Percentiles rank a stretch among this genome's conserved stretches.
Conservation (phyloP, 1,140 invertebrate species). For the Dendroctonus ponderosae region DNA sequence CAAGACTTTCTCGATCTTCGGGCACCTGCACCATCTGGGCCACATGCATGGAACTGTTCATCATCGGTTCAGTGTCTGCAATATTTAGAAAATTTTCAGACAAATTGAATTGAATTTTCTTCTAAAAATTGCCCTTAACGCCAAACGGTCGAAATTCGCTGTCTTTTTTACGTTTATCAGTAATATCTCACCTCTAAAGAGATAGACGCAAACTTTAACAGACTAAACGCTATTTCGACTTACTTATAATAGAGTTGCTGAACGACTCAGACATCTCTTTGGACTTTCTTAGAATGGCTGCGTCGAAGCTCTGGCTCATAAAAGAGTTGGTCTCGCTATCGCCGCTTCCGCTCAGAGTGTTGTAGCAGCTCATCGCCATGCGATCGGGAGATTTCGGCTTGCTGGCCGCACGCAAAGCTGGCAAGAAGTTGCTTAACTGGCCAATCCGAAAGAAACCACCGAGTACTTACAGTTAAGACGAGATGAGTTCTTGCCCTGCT, state of each 20-base stretch:
- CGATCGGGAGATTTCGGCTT: constrained; percentile 67
- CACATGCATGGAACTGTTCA: constrained; percentile 69
- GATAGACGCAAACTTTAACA: too few relatives aligned
- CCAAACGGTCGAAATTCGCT: too few relatives aligned
- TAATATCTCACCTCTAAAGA: too few relatives aligned
- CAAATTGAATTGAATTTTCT: too few relatives aligned
- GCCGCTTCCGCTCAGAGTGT: constrained; percentile 43
- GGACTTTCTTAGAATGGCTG: constrained; percentile 41
- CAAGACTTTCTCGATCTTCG: constrained; percentile 81
- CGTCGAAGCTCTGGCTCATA: constrained; percentile 67
- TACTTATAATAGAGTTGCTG: not conserved
- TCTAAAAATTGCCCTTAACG: too few relatives aligned
- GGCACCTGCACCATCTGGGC: constrained; percentile 83
- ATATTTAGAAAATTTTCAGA: not conserved
- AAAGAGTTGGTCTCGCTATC: constrained; percentile 48
- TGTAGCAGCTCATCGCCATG: constrained; percentile 68
- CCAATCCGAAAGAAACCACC: too few relatives aligned
- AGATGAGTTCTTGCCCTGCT: constrained; percentile 55
- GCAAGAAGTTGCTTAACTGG: constrained; percentile 18
- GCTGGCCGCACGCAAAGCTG: constrained; percentile 52
- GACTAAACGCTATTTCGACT: too few relatives aligned
- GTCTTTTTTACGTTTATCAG: too few relatives aligned
- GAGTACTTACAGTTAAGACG: constrained; percentile 60
- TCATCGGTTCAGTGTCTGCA: constrained; percentile 42
- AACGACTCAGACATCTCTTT: constrained; percentile 21